Evolutionary conservation across 2,113 vertebrate species (phyloP).

Genomic region (Tursiops truncatus): DNA sequence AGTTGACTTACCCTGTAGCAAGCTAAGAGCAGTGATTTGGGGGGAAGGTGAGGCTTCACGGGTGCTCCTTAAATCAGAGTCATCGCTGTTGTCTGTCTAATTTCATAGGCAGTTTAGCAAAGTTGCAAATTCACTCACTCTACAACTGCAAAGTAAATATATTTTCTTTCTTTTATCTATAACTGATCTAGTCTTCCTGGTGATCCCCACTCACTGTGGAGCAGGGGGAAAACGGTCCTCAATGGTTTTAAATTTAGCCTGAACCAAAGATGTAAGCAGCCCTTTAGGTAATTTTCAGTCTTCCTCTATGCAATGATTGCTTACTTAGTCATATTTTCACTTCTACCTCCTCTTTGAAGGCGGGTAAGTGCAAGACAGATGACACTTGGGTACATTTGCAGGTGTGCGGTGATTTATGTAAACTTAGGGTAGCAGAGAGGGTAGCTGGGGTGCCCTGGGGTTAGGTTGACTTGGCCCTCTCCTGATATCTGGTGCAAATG

Average conservation of each 20-base stretch:
- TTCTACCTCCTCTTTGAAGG: background rate
- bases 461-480: background rate
- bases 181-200: background rate
- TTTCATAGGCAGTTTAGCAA: background rate
- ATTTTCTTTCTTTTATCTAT: background rate
- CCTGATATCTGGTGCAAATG: background rate
- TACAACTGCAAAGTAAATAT: background rate
- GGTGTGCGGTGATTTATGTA: background rate
- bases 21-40: background rate
- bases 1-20: background rate
- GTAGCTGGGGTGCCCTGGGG: background rate
- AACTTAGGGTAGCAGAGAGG: background rate
- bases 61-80: background rate
- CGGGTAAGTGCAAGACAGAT: background rate
- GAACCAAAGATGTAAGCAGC: background rate
- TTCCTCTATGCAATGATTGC: background rate
- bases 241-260: background rate
- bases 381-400: background rate
- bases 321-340: background rate
- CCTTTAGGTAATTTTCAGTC: background rate
- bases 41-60: background rate
- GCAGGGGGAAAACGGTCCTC: background rate
- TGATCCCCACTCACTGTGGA: background rate
- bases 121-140: background rate
- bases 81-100: background rate